A percentile compares a stretch with the other conserved stretches of the same genome.
These are phyloP conservation scores for Pantelozetes paolii DNA, from an alignment of 2,888 invertebrate genomes.

Conservation along the genomic window DNA sequence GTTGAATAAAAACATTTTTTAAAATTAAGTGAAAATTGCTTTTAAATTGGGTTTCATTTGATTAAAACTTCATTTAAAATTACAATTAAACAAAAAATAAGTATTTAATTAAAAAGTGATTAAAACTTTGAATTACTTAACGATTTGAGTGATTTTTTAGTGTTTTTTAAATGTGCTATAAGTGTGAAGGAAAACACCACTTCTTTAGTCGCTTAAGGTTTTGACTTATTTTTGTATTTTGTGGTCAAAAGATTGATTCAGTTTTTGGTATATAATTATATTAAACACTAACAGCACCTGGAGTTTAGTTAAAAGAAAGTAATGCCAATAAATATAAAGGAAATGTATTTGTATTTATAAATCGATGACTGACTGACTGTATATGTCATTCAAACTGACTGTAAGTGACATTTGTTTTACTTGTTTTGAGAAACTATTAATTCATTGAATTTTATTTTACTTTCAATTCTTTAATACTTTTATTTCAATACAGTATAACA, in stretches of 20 bases:
- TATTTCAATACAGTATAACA: neutral
- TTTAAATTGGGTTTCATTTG: neutral
- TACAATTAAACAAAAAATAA: too few species aligned
- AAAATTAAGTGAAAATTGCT: too few species aligned
- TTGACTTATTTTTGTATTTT: too few species aligned
- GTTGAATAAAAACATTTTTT: too few species aligned
- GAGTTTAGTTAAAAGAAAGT: neutral
- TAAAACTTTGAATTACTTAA: too few species aligned
- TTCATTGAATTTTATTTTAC: neutral
- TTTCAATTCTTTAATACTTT: neutral
- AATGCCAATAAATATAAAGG: neutral
- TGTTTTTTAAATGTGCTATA: too few species aligned
- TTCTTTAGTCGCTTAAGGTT: too few species aligned
- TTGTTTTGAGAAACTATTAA: neutral
- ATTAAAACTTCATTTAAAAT: neutral
- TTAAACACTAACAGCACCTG: neutral
- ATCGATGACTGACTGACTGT: neutral
- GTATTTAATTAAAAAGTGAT: too few species aligned
- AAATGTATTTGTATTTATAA: neutral
- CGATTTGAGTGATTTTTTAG: too few species aligned
- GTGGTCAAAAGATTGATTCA: too few species aligned
- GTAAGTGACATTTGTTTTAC: neutral
- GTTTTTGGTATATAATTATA: too few species aligned
- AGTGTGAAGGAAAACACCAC: too few species aligned
- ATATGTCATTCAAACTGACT: neutral